Evolutionary conservation across 2,888 invertebrate genomes (phyloP).

Genomic region (Lasiommata megera): DNA sequence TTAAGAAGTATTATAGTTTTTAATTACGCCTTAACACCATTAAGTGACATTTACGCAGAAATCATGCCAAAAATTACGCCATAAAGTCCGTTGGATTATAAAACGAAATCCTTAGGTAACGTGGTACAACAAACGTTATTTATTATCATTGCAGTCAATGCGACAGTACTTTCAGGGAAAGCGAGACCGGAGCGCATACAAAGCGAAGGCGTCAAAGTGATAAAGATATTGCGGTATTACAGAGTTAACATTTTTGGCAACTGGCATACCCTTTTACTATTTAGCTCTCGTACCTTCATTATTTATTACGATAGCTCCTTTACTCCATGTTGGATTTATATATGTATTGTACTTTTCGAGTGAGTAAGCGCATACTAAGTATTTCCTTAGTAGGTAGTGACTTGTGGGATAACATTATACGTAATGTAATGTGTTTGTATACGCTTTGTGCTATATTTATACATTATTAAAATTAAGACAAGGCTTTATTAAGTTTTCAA

Average conservation of each 20-base stretch:
- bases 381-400: neutral
- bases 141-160: conserved; percentile 26
- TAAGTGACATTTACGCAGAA: conserved; percentile 21
- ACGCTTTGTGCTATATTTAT: too few species aligned
- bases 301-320: neutral
- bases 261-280: neutral
- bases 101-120: conserved; percentile 38
- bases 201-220: neutral
- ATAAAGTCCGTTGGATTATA: conserved; percentile 39
- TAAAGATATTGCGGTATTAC: neutral
- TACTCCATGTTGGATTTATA: neutral
- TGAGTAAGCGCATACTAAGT: conserved; percentile 17
- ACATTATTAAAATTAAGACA: too few species aligned
- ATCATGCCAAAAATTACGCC: conserved; percentile 41
- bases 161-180: conserved; percentile 8
- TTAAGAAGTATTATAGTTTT: too few species aligned
- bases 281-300: neutral
- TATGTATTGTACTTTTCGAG: neutral
- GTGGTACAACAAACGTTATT: conserved; percentile 28
- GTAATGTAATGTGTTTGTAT: too few species aligned
- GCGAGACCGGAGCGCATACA: neutral
- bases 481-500: too few species aligned
- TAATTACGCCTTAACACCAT: conserved; percentile 45
- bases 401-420: neutral
- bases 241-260: conserved; percentile 4